A percentile compares a stretch with the other conserved stretches of the same genome.
These are phyloP conservation scores for Metaphire vulgaris DNA, from an alignment of 1,140 invertebrate genomes.

Conservation along the genomic window DNA sequence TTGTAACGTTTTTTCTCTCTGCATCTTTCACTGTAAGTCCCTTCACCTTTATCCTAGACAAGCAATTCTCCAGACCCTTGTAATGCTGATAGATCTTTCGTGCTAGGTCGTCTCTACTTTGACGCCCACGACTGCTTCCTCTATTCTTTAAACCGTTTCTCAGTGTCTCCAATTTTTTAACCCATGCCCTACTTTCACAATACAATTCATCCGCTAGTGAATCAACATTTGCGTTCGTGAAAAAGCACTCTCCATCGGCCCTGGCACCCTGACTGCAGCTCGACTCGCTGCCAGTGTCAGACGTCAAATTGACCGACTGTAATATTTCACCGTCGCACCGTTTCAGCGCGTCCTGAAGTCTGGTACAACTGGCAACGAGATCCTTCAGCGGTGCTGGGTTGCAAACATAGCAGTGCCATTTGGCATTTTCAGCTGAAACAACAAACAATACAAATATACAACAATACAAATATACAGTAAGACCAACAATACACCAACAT, in stretches of 20 bases:
- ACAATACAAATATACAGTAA: not conserved
- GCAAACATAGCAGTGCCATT: slow-evolving; percentile 75
- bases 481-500: not conserved
- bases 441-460: slow-evolving; percentile 19
- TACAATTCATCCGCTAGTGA: not conserved
- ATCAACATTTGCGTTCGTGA: not conserved
- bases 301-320: slow-evolving; percentile 14
- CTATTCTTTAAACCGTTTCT: not conserved
- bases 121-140: not conserved
- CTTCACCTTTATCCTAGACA: too few relatives aligned
- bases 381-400: slow-evolving; percentile 63
- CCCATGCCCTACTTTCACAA: not conserved
- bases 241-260: not conserved
- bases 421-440: slow-evolving; percentile 51
- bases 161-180: not conserved
- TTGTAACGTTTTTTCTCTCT: not conserved
- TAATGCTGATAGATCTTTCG: not conserved
- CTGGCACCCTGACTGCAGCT: not conserved
- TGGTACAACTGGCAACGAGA: slow-evolving; percentile 37
- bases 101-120: not conserved
- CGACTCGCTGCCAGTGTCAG: slow-evolving; percentile 23
- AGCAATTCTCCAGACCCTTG: too few relatives aligned
- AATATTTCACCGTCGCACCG: not conserved
- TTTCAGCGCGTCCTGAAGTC: slow-evolving; percentile 24
- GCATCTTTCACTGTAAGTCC: too few relatives aligned